Evolutionary conservation across 2,888 invertebrate species (phyloP).

Genomic region (Gortyna flavago): DNA sequence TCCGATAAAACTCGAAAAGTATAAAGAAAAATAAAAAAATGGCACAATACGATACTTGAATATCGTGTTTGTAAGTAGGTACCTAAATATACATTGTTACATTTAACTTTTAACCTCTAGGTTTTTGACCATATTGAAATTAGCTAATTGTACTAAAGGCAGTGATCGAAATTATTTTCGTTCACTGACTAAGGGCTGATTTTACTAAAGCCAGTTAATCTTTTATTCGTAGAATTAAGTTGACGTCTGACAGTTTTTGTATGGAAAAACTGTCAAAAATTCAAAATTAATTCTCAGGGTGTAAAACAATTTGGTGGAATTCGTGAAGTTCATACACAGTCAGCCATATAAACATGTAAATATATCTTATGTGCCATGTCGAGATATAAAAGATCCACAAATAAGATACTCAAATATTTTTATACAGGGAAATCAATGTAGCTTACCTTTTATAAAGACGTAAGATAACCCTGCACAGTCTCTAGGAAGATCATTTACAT

Average conservation of each 20-base stretch:
- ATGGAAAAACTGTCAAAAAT: neutral
- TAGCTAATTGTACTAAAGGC: neutral
- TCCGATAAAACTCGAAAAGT: neutral
- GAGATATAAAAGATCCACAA: neutral
- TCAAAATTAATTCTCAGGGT: neutral
- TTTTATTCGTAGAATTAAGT: neutral
- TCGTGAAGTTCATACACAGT: neutral
- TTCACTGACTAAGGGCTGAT: too few relatives aligned
- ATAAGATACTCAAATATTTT: conserved; percentile 21
- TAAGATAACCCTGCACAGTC: conserved; percentile 2
- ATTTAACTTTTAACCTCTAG: neutral
- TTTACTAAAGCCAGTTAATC: neutral
- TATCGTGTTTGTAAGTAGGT: neutral
- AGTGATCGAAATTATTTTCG: too few relatives aligned
- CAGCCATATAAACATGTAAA: neutral
- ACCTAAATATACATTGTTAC: neutral
- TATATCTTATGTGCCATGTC: neutral
- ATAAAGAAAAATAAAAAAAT: neutral
- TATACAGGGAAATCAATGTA: conserved; percentile 21
- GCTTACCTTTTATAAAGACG: conserved; percentile 7
- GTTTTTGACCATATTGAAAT: neutral
- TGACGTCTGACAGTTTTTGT: neutral
- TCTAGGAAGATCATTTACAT: conserved; percentile 39
- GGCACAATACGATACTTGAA: neutral
- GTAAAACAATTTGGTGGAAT: neutral